Evolutionary conservation across 2,888 invertebrate genomes (phyloP).

Genomic region (Carpatolechia fugitivella): DNA sequence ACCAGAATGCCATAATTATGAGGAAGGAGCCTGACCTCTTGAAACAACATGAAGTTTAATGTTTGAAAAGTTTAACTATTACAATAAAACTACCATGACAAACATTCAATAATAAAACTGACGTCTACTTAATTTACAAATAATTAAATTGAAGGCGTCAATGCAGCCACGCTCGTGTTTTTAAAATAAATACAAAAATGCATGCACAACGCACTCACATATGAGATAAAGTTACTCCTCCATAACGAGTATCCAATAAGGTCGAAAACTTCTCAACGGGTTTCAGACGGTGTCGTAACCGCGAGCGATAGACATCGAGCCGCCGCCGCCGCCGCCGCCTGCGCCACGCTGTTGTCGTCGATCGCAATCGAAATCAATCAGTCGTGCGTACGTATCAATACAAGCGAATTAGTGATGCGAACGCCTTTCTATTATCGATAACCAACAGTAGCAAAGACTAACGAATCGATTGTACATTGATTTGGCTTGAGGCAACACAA

Average conservation of each 20-base stretch:
- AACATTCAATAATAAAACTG: too few relatives aligned
- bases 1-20: too few relatives aligned
- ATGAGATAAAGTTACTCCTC: neutral
- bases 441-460: conserved; percentile 40
- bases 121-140: neutral
- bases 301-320: conserved; percentile 30
- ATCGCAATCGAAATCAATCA: conserved; percentile 36
- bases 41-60: too few relatives aligned
- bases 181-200: neutral
- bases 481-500: conserved; percentile 35
- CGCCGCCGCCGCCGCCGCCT: too few relatives aligned
- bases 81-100: too few relatives aligned
- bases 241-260: conserved; percentile 11
- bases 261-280: conserved; percentile 18
- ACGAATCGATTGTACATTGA: conserved; percentile 42
- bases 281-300: conserved; percentile 22
- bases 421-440: conserved; percentile 38
- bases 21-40: too few relatives aligned
- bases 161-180: neutral
- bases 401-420: conserved; percentile 37
- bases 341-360: conserved; percentile 9
- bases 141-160: neutral
- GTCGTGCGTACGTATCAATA: conserved; percentile 30
- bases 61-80: too few relatives aligned
- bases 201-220: neutral